These are phyloP conservation scores for Drosophila tropicalis DNA, from an alignment of 1,140 invertebrate species.

Conservation along the genomic window DNA sequence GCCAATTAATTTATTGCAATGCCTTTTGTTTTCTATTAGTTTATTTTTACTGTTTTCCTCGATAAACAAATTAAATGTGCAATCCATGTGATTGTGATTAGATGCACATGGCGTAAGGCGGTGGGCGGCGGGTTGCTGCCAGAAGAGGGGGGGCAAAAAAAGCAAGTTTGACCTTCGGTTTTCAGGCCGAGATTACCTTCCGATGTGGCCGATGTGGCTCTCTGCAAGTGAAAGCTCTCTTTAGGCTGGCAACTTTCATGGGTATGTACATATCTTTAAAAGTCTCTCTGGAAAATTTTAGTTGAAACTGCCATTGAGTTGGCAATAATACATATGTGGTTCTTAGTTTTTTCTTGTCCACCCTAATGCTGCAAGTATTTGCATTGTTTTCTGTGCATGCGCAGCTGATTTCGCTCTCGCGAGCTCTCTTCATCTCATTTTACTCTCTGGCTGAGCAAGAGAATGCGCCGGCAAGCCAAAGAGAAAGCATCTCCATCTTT, in stretches of 20 bases:
- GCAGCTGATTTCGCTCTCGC: constrained; percentile 2
- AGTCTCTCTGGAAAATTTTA: too few species aligned
- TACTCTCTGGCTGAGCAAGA: background rate
- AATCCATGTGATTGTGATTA: constrained; percentile 27
- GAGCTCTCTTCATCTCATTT: background rate
- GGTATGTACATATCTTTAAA: too few species aligned
- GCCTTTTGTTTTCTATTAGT: constrained; percentile 49
- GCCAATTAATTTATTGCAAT: constrained; percentile 55
- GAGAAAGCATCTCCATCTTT: background rate
- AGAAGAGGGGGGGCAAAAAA: background rate
- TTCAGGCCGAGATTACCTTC: constrained; percentile 4
- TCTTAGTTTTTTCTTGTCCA: background rate
- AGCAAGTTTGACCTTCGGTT: constrained; percentile 45
- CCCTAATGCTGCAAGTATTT: background rate
- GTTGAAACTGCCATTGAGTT: too few species aligned
- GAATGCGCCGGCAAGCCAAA: constrained; percentile 2
- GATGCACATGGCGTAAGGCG: constrained; percentile 21
- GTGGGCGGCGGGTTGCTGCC: constrained; percentile 6
- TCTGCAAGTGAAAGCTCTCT: constrained; percentile 8
- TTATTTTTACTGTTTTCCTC: constrained; percentile 16
- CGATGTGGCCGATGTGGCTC: background rate
- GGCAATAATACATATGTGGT: background rate
- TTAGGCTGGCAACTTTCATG: too few species aligned
- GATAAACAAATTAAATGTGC: background rate
- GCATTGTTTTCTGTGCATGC: background rate